These are phyloP conservation scores for Hirudo medicinalis DNA, from an alignment of 1,140 invertebrate species.

Conservation along the genomic window DNA sequence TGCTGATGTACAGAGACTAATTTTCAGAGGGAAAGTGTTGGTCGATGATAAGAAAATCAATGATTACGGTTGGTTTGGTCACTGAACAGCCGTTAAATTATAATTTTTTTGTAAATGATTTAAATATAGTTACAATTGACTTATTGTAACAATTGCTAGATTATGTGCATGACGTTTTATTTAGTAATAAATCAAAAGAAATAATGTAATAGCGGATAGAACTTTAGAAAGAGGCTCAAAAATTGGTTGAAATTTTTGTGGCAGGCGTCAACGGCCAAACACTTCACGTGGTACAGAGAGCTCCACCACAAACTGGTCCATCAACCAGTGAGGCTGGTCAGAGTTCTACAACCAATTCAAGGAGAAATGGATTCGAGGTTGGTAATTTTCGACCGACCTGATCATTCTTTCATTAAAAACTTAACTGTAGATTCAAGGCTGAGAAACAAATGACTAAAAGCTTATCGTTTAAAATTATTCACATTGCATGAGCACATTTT, in stretches of 20 bases:
- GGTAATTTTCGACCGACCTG: background rate
- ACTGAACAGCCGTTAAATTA: constrained; percentile 1
- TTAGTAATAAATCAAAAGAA: too few relatives aligned
- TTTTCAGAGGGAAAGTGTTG: constrained; percentile 79
- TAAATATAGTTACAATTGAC: too few relatives aligned
- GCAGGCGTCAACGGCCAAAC: constrained; percentile 80
- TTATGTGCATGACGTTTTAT: too few relatives aligned
- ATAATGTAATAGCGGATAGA: too few relatives aligned
- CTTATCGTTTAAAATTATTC: too few relatives aligned
- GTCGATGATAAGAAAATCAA: constrained; percentile 74
- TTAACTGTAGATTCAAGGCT: background rate
- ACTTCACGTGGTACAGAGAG: constrained; percentile 76
- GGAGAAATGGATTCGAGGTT: too few relatives aligned
- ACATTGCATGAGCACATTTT: too few relatives aligned
- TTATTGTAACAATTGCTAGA: too few relatives aligned
- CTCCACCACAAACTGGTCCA: constrained; percentile 48
- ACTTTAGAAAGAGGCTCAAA: too few relatives aligned
- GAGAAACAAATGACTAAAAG: too few relatives aligned
- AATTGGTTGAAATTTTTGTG: constrained; percentile 11
- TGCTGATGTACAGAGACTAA: constrained; percentile 68
- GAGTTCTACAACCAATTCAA: too few relatives aligned
- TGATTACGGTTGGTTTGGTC: constrained; percentile 60
- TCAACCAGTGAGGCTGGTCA: constrained; percentile 19
- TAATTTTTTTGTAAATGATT: too few relatives aligned
- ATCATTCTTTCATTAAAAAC: background rate